Conservation (phyloP, 2,888 invertebrate genomes). For the Glaucopsyche alexis region DNA sequence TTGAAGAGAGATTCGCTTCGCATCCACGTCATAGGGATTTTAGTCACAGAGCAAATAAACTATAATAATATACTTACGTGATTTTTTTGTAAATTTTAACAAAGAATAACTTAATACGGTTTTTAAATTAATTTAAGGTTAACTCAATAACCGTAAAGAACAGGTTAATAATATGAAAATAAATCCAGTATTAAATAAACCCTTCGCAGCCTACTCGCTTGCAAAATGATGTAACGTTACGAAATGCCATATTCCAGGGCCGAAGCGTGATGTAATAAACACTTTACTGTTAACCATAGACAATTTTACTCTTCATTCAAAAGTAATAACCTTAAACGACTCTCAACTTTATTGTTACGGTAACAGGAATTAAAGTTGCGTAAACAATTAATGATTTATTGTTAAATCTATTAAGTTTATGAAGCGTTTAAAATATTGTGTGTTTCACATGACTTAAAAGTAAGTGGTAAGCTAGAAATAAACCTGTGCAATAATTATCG, state of each 20-base stretch:
- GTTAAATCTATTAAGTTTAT: constrained; percentile 6
- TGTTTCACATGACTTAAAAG: not conserved
- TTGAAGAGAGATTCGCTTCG: no score
- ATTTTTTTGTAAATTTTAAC: no score
- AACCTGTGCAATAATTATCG: not conserved
- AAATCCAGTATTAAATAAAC: not conserved
- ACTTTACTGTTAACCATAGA: constrained; percentile 13
- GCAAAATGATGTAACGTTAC: constrained; percentile 7
- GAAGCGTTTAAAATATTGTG: not conserved
- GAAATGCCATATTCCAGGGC: constrained; percentile 11
- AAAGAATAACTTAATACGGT: no score
- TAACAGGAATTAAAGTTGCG: not conserved
- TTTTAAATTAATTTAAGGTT: no score
- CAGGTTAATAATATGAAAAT: no score
- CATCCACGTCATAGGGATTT: no score
- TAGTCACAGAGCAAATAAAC: no score
- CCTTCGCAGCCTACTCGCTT: not conserved
- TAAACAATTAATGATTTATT: not conserved
- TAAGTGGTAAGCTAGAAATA: not conserved
- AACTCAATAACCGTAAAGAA: no score
- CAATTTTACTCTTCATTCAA: constrained; percentile 15
- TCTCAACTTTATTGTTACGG: not conserved
- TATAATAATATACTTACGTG: no score
- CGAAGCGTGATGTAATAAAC: constrained; percentile 9
- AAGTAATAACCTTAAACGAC: not conserved